Percentiles rank a stretch among this genome's conserved stretches.
Evolutionary conservation across 2,113 vertebrate genomes (phyloP).

Genomic region (Cisticola juncidis): DNA sequence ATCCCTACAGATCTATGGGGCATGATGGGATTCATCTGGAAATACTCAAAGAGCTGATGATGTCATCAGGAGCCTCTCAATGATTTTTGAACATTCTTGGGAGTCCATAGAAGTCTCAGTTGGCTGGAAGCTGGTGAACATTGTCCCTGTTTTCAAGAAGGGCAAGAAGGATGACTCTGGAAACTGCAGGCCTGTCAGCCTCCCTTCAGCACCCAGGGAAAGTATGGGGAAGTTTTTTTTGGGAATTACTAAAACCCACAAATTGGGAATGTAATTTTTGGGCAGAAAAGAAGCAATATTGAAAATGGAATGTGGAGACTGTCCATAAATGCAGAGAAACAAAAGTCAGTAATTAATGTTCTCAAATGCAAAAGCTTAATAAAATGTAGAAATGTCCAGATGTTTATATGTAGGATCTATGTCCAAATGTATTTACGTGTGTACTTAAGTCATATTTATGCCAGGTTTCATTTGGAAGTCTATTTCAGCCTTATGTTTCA

Average conservation of each 20-base stretch:
- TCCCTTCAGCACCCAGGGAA: background rate
- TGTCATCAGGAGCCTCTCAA: background rate
- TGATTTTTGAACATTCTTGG: background rate
- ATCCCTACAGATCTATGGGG: background rate
- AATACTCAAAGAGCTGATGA: background rate
- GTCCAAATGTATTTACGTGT: background rate
- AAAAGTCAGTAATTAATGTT: rapidly evolving
- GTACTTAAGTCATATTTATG: background rate
- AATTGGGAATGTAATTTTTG: background rate
- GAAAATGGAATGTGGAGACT: background rate
- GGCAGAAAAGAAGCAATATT: background rate
- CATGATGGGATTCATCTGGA: background rate
- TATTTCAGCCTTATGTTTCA: background rate
- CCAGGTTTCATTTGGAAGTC: background rate
- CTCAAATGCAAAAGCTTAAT: background rate
- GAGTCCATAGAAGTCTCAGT: background rate
- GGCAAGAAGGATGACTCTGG: background rate
- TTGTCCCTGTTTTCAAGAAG: background rate
- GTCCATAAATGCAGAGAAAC: background rate
- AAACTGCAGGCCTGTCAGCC: background rate
- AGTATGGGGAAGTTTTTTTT: background rate
- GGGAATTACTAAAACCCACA: background rate
- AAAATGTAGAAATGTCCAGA: background rate
- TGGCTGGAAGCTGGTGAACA: background rate
- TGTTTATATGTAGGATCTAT: background rate